These are phyloP conservation scores for Oeneis ivallda DNA, from an alignment of 2,888 invertebrate species.

Conservation along the genomic window DNA sequence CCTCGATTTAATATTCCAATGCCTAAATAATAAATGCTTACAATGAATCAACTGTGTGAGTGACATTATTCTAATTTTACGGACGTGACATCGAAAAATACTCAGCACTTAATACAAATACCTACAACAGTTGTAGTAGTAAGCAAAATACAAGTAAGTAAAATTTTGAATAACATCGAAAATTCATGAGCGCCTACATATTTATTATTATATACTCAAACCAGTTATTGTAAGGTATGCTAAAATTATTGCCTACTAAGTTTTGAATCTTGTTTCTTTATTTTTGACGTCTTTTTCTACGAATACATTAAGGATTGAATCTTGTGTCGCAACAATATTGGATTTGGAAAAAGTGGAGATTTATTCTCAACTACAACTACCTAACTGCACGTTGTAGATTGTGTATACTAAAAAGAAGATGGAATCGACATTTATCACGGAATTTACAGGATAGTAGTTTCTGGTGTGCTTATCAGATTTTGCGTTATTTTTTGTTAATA, in stretches of 20 bases:
- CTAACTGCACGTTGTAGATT: conserved; percentile 1
- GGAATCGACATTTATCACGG: too few species aligned
- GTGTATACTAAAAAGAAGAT: not conserved
- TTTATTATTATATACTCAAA: not conserved
- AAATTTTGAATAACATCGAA: conserved; percentile 10
- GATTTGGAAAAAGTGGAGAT: not conserved
- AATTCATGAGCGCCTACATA: conserved; percentile 11
- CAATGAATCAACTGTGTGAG: not conserved
- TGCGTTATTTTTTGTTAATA: too few species aligned
- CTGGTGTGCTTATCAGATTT: too few species aligned
- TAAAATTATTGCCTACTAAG: not conserved
- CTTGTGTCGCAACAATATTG: not conserved
- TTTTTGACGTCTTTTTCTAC: too few species aligned
- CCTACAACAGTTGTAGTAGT: not conserved
- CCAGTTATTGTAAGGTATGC: conserved; percentile 8
- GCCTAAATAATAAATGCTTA: not conserved
- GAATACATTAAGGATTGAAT: not conserved
- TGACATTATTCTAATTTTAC: not conserved
- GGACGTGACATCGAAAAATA: conserved; percentile 2
- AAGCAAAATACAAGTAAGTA: conserved; percentile 1
- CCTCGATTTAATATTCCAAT: too few species aligned
- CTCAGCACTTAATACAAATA: not conserved
- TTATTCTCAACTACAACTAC: not conserved
- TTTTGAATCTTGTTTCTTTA: conserved; percentile 1
- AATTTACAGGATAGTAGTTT: too few species aligned